phyloP scores from a whole-genome alignment of 2,113 vertebrate species.

The Hydrochoerus hydrochaeris region DNA sequence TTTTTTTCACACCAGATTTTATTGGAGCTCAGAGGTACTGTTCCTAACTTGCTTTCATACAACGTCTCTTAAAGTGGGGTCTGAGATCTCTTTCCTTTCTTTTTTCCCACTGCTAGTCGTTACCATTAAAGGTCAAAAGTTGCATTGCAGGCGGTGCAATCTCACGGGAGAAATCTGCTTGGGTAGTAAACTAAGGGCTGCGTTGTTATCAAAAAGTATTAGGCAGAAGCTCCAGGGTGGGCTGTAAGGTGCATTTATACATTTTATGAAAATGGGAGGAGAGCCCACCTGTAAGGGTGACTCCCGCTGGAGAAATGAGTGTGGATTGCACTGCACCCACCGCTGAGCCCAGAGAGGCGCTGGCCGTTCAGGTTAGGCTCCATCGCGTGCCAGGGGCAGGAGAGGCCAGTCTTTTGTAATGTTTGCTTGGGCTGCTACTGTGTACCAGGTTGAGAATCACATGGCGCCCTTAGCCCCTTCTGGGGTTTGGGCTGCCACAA shows the following conservation, averaged over 20 bases:
- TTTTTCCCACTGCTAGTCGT: slow-evolving; percentile 41
- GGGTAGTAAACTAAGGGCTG: slow-evolving; percentile 37
- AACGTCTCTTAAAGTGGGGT: slow-evolving; percentile 17
- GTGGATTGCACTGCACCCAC: background rate
- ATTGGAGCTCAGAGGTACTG: slow-evolving; percentile 86
- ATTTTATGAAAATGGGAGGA: slow-evolving; percentile 8
- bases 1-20: slow-evolving; percentile 79
- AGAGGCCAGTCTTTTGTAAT: slow-evolving; percentile 41
- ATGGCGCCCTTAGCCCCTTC: slow-evolving; percentile 57
- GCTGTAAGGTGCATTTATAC: background rate
- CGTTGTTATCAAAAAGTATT: slow-evolving; percentile 58
- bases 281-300: slow-evolving; percentile 80
- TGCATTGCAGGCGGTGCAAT: slow-evolving; percentile 15
- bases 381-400: background rate
- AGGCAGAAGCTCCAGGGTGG: background rate
- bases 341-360: background rate
- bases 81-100: slow-evolving; percentile 18
- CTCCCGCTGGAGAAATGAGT: background rate
- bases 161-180: slow-evolving; percentile 43
- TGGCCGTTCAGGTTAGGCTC: slow-evolving; percentile 25
- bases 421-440: background rate
- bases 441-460: slow-evolving; percentile 68
- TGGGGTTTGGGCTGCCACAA: background rate
- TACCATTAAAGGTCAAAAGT: slow-evolving; percentile 65
- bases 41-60: slow-evolving; percentile 77